Evolutionary conservation across 2,888 invertebrate genomes (phyloP).

Genomic region (Galerucella calmariensis): DNA sequence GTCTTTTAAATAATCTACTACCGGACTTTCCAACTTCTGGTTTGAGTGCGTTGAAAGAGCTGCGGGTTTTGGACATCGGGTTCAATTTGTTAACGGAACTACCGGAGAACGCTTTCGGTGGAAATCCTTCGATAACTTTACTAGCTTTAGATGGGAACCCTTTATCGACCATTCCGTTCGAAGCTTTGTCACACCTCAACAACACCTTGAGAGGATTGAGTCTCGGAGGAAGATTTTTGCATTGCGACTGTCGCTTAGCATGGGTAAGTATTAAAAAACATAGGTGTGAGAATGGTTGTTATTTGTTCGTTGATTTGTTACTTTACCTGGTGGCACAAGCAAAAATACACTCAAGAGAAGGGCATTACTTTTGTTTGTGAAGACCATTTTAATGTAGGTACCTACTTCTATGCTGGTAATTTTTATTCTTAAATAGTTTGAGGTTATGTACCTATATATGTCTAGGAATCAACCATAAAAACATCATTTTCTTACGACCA

Average conservation of each 20-base stretch:
- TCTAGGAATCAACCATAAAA: too few species aligned
- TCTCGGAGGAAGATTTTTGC: slow-evolving; percentile 86
- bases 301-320: too few species aligned
- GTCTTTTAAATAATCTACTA: slow-evolving; percentile 87
- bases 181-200: slow-evolving; percentile 82
- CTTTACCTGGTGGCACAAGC: too few species aligned
- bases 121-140: slow-evolving; percentile 86
- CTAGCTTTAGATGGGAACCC: slow-evolving; percentile 93
- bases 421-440: too few species aligned
- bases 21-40: slow-evolving; percentile 88
- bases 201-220: slow-evolving; percentile 86
- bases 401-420: too few species aligned
- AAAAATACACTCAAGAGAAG: too few species aligned
- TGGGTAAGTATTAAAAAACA: slow-evolving; percentile 71
- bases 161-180: slow-evolving; percentile 82
- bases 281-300: too few species aligned
- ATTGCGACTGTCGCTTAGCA: slow-evolving; percentile 87
- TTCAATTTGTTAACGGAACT: slow-evolving; percentile 88
- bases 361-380: too few species aligned
- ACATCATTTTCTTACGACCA: too few species aligned
- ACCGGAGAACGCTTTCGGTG: slow-evolving; percentile 82
- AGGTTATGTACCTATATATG: too few species aligned
- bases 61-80: slow-evolving; percentile 90
- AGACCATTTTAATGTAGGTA: too few species aligned
- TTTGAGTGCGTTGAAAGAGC: slow-evolving; percentile 79